These are phyloP conservation scores for Hoplias malabaricus DNA, from an alignment of 2,113 vertebrate genomes.

Conservation along the genomic window DNA sequence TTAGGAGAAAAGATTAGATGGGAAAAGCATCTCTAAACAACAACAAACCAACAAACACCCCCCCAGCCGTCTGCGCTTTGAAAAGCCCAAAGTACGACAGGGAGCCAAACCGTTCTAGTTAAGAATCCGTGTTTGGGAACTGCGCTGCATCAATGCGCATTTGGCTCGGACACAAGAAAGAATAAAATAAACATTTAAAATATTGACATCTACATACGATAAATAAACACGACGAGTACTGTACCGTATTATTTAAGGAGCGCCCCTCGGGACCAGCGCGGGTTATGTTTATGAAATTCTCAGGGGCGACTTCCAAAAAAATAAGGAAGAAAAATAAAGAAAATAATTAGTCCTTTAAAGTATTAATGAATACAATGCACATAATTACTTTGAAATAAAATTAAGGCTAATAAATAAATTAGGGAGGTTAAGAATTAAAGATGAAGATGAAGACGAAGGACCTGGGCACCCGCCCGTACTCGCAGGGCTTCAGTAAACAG, in stretches of 20 bases:
- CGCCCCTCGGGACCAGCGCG: conserved; percentile 61
- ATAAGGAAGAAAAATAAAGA: conserved; percentile 29
- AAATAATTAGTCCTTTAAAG: conserved; percentile 59
- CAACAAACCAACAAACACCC: conserved; percentile 33
- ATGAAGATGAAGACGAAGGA: conserved; percentile 36
- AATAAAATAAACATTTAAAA: conserved; percentile 80
- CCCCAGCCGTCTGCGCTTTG: background rate
- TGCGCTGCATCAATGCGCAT: conserved; percentile 63
- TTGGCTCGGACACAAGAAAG: conserved; percentile 74
- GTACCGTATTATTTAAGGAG: conserved; percentile 84
- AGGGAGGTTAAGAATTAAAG: conserved; percentile 58
- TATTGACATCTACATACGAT: conserved; percentile 85
- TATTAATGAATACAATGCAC: conserved; percentile 68
- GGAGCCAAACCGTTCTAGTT: conserved; percentile 79
- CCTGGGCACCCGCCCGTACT: too few relatives aligned
- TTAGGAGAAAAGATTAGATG: conserved; percentile 61
- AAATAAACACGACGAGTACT: conserved; percentile 91
- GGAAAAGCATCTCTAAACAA: conserved; percentile 72
- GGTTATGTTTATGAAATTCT: conserved; percentile 62
- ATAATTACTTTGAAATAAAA: conserved; percentile 81
- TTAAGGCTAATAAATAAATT: conserved; percentile 81
- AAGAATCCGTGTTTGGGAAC: conserved; percentile 52
- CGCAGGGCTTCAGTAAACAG: too few relatives aligned
- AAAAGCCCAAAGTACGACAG: conserved; percentile 63
- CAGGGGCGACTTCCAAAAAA: conserved; percentile 42